Evolutionary conservation across 92 coral and sea anemone genomes (phyloP).

Genomic region (Actinernus sp.): DNA sequence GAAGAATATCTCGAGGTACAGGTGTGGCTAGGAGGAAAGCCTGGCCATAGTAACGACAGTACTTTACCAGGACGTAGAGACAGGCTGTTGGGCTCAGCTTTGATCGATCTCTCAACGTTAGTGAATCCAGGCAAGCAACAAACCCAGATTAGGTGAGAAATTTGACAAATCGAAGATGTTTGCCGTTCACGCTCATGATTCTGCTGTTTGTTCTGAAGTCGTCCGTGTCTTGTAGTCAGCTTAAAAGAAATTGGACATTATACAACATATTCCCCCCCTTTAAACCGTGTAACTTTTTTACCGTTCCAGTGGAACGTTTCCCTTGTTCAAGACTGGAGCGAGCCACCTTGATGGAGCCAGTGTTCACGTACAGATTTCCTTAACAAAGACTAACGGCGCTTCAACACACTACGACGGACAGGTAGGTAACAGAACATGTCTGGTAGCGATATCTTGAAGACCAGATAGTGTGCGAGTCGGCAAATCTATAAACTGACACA

Average conservation of each 20-base stretch:
- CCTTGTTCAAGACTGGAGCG: constrained; percentile 90
- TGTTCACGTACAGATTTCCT: constrained; percentile 73
- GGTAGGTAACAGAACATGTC: too few relatives aligned
- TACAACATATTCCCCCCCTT: not conserved
- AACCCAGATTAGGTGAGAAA: constrained; percentile 82
- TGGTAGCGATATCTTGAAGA: too few relatives aligned
- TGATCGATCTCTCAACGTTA: constrained; percentile 74
- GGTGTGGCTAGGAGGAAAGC: constrained; percentile 82
- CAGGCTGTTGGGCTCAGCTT: constrained; percentile 93
- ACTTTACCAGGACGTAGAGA: constrained; percentile 81
- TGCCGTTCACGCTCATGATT: too few relatives aligned
- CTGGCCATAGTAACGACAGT: constrained; percentile 28
- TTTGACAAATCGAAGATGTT: too few relatives aligned
- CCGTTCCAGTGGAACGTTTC: constrained; percentile 73
- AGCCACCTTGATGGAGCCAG: constrained; percentile 77
- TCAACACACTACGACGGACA: constrained; percentile 3
- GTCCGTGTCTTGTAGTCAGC: too few relatives aligned
- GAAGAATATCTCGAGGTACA: constrained; percentile 92
- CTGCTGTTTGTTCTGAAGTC: too few relatives aligned
- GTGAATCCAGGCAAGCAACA: constrained; percentile 54
- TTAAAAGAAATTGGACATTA: too few relatives aligned
- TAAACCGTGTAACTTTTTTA: not conserved
- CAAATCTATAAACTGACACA: too few relatives aligned
- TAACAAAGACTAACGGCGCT: constrained; percentile 38
- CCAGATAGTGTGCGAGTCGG: too few relatives aligned